Conservation (phyloP, 2,113 vertebrate genomes). For the Hirundichthys speculiger region DNA sequence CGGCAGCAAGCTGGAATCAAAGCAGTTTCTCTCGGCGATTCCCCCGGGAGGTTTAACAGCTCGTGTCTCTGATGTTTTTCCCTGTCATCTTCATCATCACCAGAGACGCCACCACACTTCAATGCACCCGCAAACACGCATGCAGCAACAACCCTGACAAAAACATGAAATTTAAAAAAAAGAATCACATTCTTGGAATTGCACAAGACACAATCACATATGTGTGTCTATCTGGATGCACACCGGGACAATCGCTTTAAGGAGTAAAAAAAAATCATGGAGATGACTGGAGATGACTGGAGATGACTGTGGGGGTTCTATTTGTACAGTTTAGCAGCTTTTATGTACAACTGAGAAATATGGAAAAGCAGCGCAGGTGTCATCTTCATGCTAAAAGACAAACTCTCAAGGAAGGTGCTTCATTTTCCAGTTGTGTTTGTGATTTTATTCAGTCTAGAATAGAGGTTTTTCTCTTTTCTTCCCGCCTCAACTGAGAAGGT, state of each 20-base stretch:
- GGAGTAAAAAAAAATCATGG: slow-evolving; percentile 53
- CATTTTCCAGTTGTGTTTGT: slow-evolving; percentile 23
- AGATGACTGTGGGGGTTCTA: slow-evolving; percentile 23
- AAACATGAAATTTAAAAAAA: too few species aligned
- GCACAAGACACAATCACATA: background rate
- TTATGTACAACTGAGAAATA: slow-evolving; percentile 49
- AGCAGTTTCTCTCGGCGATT: slow-evolving; percentile 57
- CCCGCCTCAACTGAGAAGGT: slow-evolving; percentile 37
- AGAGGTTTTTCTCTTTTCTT: background rate
- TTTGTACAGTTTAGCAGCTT: slow-evolving; percentile 40
- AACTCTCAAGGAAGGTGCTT: slow-evolving; percentile 14
- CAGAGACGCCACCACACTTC: slow-evolving; percentile 38
- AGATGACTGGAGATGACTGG: too few species aligned
- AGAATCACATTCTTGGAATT: background rate
- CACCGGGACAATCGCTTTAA: slow-evolving; percentile 28
- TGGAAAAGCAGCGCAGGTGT: slow-evolving; percentile 10
- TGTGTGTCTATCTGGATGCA: slow-evolving; percentile 1
- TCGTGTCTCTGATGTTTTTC: slow-evolving; percentile 62
- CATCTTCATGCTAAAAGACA: slow-evolving; percentile 32
- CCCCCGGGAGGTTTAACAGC: slow-evolving; percentile 57
- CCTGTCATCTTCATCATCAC: slow-evolving; percentile 62
- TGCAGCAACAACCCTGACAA: slow-evolving; percentile 3
- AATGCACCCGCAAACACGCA: slow-evolving; percentile 8
- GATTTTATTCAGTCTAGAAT: slow-evolving; percentile 41
- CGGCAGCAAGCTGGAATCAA: slow-evolving; percentile 72